These are phyloP conservation scores for Orcinus orca DNA, from an alignment of 2,113 vertebrate genomes.

Conservation along the genomic window DNA sequence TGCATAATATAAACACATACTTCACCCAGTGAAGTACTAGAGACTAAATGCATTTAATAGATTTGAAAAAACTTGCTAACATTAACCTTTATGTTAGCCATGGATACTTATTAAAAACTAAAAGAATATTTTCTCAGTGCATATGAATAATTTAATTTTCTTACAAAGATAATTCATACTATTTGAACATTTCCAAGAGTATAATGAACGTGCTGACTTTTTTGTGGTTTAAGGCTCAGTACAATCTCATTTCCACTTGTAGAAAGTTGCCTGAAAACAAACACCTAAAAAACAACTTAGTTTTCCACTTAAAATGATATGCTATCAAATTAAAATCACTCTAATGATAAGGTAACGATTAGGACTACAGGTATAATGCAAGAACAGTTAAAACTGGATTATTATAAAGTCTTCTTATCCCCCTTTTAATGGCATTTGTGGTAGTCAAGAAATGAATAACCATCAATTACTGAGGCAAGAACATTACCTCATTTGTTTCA, in stretches of 20 bases:
- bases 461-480: background rate
- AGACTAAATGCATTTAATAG: background rate
- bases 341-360: conserved; percentile 51
- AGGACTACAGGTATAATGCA: background rate
- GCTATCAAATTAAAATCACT: conserved; percentile 61
- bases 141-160: conserved; percentile 7
- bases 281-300: conserved; percentile 48
- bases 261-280: conserved; percentile 54
- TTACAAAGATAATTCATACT: conserved; percentile 21
- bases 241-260: conserved; percentile 1
- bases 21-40: background rate
- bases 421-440: background rate
- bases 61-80: background rate
- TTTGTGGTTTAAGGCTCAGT: background rate
- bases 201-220: background rate
- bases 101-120: background rate
- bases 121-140: background rate
- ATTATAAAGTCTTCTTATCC: background rate
- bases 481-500: background rate
- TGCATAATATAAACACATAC: background rate
- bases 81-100: background rate
- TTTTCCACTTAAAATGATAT: conserved; percentile 57
- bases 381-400: conserved; percentile 7
- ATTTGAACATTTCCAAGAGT: conserved; percentile 12
- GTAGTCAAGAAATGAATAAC: conserved; percentile 6